Percentiles rank a stretch among this genome's conserved stretches.
phyloP scores from a whole-genome alignment of 1,140 invertebrate genomes.

The Penaeus chinensis region DNA sequence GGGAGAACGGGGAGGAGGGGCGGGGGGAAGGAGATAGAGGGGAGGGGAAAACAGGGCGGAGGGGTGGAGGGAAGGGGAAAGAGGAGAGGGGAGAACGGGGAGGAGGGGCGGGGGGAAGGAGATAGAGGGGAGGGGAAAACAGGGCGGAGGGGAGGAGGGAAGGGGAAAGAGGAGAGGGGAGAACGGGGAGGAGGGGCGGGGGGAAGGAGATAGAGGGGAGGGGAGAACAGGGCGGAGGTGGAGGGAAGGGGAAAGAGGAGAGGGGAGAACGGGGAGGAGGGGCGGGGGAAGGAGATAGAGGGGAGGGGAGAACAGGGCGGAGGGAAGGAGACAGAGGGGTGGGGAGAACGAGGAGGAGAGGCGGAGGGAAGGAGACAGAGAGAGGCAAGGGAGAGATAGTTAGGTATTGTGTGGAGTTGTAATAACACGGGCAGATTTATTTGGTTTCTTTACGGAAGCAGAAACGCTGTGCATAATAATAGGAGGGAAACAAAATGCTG shows the following conservation, averaged over 20 bases:
- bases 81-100: too few relatives aligned
- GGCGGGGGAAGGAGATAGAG: neutral
- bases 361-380: too few relatives aligned
- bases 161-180: neutral
- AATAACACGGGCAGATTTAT: too few relatives aligned
- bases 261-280: neutral
- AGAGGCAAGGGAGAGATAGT: too few relatives aligned
- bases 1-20: neutral
- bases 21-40: neutral
- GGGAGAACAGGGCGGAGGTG: neutral
- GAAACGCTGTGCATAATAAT: too few relatives aligned
- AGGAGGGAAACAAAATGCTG: too few relatives aligned
- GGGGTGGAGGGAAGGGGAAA: too few relatives aligned
- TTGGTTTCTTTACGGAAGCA: too few relatives aligned
- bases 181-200: neutral
- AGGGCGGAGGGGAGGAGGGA: neutral
- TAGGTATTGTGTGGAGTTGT: too few relatives aligned
- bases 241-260: neutral
- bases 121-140: neutral
- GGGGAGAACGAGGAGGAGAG: neutral
- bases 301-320: neutral
- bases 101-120: too few relatives aligned
- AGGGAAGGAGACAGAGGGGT: neutral
- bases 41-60: too few relatives aligned
- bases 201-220: neutral